phyloP scores from a whole-genome alignment of 2,888 invertebrate species.

The Artemia sinica region DNA sequence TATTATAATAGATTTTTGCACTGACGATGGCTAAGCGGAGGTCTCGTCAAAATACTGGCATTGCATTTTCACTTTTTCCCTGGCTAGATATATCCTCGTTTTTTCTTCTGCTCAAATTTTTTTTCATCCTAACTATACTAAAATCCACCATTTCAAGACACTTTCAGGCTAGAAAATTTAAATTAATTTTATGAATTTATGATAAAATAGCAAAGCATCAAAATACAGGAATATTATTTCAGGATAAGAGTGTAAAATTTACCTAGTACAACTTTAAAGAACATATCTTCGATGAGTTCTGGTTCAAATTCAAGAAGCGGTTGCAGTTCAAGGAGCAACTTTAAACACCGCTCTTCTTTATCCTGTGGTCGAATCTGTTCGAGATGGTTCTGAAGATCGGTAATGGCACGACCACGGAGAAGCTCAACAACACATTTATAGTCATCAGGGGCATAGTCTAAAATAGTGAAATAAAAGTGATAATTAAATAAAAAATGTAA shows the following conservation, averaged over 20 bases:
- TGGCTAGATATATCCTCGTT: no score
- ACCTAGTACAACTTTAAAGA: slow-evolving; percentile 6
- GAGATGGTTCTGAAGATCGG: background rate
- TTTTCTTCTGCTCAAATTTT: no score
- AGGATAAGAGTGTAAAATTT: background rate
- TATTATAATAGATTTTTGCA: no score
- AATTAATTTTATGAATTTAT: no score
- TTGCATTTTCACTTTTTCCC: no score
- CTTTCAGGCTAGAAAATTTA: no score
- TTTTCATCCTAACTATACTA: no score
- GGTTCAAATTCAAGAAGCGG: background rate
- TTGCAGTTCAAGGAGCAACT: background rate
- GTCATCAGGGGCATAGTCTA: slow-evolving; percentile 2
- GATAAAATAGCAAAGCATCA: no score
- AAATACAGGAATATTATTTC: background rate
- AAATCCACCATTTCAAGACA: no score
- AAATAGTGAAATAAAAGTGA: background rate
- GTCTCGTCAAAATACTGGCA: no score
- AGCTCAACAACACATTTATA: slow-evolving; percentile 5
- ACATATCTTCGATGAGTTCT: background rate
- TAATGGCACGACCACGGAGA: background rate
- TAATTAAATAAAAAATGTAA: no score
- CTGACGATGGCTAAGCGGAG: no score
- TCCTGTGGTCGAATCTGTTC: slow-evolving; percentile 1
- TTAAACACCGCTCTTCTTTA: background rate